A percentile compares a stretch with the other conserved stretches of the same genome.
These are phyloP conservation scores for Oncorhynchus clarkii DNA, from an alignment of 2,113 vertebrate species.

Conservation along the genomic window DNA sequence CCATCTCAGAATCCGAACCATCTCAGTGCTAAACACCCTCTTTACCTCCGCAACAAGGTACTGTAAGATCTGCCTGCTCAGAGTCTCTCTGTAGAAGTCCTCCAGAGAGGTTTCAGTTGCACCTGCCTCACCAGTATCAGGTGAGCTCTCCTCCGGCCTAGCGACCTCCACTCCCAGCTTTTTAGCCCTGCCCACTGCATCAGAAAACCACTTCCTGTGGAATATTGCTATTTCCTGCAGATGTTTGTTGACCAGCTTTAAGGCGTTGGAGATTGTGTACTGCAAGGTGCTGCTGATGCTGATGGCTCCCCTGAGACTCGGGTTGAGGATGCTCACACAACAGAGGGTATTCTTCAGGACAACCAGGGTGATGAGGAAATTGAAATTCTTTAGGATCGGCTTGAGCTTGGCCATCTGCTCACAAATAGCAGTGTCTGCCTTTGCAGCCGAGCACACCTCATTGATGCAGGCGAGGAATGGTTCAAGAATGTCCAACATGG, in stretches of 20 bases:
- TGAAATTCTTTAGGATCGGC: conserved; percentile 74
- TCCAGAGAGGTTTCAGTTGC: conserved; percentile 61
- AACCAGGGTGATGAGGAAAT: conserved; percentile 77
- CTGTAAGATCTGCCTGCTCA: conserved; percentile 72
- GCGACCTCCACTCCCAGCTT: conserved; percentile 71
- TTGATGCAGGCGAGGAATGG: conserved; percentile 75
- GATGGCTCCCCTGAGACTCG: conserved; percentile 79
- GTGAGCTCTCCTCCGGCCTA: conserved; percentile 55
- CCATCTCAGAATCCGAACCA: conserved; percentile 79
- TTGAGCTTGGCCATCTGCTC: conserved; percentile 73
- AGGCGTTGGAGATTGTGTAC: conserved; percentile 80
- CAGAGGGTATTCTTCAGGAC: conserved; percentile 79
- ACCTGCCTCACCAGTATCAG: conserved; percentile 37
- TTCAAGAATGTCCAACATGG: conserved; percentile 77
- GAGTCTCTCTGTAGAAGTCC: conserved; percentile 72
- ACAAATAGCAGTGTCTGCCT: conserved; percentile 66
- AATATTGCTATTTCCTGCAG: conserved; percentile 76
- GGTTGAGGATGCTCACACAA: conserved; percentile 79
- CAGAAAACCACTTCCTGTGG: conserved; percentile 77
- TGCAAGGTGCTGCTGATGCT: conserved; percentile 81
- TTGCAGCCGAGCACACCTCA: conserved; percentile 66
- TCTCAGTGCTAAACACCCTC: conserved; percentile 75
- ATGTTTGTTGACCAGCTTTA: conserved; percentile 79
- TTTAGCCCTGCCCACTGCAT: conserved; percentile 73
- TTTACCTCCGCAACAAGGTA: conserved; percentile 77